A percentile compares a stretch with the other conserved stretches of the same genome.
Conservation (phyloP, 2,797 vertebrate species). For the Esox masquinongy region DNA sequence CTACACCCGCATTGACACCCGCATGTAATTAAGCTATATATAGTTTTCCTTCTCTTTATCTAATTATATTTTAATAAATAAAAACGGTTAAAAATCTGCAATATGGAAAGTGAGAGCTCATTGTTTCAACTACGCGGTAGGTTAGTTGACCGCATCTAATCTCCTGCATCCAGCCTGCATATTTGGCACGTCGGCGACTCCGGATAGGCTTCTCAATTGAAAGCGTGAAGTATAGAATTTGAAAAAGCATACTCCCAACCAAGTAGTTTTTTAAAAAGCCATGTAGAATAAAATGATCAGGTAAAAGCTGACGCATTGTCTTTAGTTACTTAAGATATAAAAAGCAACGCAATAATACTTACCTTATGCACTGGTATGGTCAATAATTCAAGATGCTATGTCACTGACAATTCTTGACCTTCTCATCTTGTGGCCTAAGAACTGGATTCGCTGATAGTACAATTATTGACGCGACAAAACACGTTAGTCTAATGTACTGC, state of each 20-base stretch:
- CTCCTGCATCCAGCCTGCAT: constrained; percentile 24
- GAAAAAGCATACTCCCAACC: not conserved
- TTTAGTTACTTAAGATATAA: not conserved
- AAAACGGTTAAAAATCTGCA: not conserved
- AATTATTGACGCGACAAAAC: not conserved
- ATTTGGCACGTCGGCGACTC: constrained; percentile 8
- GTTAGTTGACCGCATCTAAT: constrained; percentile 17
- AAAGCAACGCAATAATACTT: constrained; percentile 2
- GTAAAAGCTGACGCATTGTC: not conserved
- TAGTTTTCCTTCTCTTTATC: not conserved
- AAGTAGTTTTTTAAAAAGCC: not conserved
- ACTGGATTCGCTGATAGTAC: not conserved
- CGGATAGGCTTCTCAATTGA: constrained; percentile 6
- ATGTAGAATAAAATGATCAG: not conserved
- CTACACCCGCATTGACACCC: not conserved
- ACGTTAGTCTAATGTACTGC: not conserved
- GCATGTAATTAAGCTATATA: not conserved
- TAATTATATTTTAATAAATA: not conserved
- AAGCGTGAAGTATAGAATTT: not conserved
- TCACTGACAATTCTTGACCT: constrained; percentile 21
- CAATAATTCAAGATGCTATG: constrained; percentile 1
- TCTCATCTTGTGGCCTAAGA: constrained; percentile 13
- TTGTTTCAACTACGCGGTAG: constrained; percentile 12
- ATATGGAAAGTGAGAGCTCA: not conserved
- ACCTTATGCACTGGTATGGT: constrained; percentile 16